Evolutionary conservation across 2,797 vertebrate species (phyloP).

Genomic region (Trichosurus vulpecula): DNA sequence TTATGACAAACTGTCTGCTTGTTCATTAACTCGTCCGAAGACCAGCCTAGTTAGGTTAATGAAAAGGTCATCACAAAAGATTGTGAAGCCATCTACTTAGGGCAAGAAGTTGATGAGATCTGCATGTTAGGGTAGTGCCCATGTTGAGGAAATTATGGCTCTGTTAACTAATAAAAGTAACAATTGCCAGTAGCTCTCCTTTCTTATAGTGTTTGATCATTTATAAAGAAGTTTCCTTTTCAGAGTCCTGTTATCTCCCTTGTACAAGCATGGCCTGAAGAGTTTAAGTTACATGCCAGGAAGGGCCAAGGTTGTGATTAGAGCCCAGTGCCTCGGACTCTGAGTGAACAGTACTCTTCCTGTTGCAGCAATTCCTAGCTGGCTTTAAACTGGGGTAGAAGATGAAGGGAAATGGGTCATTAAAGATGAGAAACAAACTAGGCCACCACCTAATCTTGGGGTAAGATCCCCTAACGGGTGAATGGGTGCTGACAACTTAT

Average conservation of each 20-base stretch:
- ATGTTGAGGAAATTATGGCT: not conserved
- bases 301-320: not conserved
- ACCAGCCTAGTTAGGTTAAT: not conserved
- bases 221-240: not conserved
- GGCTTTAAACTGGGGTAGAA: slow-evolving; percentile 80
- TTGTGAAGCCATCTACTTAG: not conserved
- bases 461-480: not conserved
- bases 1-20: not conserved
- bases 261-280: not conserved
- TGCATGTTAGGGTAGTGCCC: not conserved
- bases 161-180: not conserved
- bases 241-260: not conserved
- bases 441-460: slow-evolving; percentile 11
- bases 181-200: not conserved
- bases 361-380: not conserved
- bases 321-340: not conserved
- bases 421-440: not conserved
- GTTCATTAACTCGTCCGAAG: not conserved
- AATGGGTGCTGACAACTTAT: not conserved
- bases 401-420: not conserved
- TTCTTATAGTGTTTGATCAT: not conserved
- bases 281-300: not conserved
- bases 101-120: not conserved
- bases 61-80: not conserved
- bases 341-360: not conserved